These are phyloP conservation scores for Thalpophila matura DNA, from an alignment of 2,888 invertebrate genomes.

Conservation along the genomic window DNA sequence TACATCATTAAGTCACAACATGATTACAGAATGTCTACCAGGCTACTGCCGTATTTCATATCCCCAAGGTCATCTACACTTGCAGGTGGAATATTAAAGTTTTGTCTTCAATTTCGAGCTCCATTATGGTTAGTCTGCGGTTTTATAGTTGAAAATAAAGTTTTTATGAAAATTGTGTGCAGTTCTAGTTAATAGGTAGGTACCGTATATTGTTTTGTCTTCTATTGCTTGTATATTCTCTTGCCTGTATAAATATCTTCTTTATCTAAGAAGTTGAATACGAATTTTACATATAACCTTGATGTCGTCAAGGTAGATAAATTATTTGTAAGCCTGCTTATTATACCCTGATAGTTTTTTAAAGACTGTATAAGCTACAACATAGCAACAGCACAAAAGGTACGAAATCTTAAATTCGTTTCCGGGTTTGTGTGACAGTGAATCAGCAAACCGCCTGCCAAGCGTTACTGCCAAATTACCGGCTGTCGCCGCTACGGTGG, in stretches of 20 bases:
- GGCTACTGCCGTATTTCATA: constrained; percentile 32
- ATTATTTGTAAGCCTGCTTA: neutral
- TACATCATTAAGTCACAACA: constrained; percentile 39
- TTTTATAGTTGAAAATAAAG: constrained; percentile 46
- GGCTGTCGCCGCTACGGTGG: constrained; percentile 13
- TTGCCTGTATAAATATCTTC: too few relatives aligned
- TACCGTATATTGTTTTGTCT: constrained; percentile 35
- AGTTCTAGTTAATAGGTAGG: constrained; percentile 22
- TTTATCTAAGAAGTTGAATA: constrained; percentile 14
- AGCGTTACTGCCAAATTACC: constrained; percentile 40
- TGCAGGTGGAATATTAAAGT: constrained; percentile 46
- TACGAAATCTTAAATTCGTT: constrained; percentile 18
- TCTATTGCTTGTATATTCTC: constrained; percentile 3
- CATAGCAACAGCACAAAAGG: neutral
- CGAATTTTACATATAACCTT: too few relatives aligned
- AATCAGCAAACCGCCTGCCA: constrained; percentile 27
- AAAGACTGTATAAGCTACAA: neutral
- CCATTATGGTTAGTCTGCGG: constrained; percentile 34
- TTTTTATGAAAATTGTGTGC: constrained; percentile 35
- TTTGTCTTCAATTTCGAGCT: constrained; percentile 46
- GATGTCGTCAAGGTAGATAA: neutral
- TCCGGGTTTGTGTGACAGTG: constrained; percentile 39
- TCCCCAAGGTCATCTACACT: constrained; percentile 47
- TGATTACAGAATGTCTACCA: constrained; percentile 20
- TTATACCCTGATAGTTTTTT: neutral